Evolutionary conservation across 1,140 invertebrate genomes (phyloP).

Genomic region (Papilio polytes): DNA sequence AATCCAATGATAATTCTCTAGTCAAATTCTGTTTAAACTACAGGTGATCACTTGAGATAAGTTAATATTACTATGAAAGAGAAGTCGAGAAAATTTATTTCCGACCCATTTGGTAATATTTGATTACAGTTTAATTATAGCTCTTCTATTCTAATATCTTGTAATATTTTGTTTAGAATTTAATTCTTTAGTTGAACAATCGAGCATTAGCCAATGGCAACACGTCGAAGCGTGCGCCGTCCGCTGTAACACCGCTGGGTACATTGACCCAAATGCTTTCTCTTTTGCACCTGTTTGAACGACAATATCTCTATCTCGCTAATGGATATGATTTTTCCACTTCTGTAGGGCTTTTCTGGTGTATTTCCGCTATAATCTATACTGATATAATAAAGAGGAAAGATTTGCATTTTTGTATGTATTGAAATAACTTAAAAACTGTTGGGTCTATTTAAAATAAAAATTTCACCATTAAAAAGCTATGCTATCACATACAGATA

Average conservation of each 20-base stretch:
- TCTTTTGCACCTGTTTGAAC: slow-evolving; percentile 3
- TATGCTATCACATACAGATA: too few relatives aligned
- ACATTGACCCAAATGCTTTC: slow-evolving; percentile 31
- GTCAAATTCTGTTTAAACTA: too few relatives aligned
- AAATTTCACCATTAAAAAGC: too few relatives aligned
- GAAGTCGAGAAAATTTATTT: background rate
- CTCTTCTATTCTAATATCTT: too few relatives aligned
- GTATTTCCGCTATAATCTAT: slow-evolving; percentile 4
- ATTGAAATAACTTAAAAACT: too few relatives aligned
- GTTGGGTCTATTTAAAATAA: too few relatives aligned
- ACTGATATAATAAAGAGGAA: too few relatives aligned
- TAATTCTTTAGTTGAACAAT: background rate
- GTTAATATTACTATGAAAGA: background rate
- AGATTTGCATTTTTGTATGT: too few relatives aligned
- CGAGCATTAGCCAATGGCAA: background rate
- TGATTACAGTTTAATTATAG: background rate
- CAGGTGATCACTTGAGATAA: too few relatives aligned
- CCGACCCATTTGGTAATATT: background rate
- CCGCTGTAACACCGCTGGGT: slow-evolving; percentile 10
- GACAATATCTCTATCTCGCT: slow-evolving; percentile 1
- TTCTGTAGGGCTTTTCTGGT: background rate
- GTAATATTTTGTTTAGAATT: background rate
- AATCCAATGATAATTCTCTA: too few relatives aligned
- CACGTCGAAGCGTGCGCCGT: slow-evolving; percentile 11
- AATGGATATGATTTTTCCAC: slow-evolving; percentile 6